Conservation (phyloP, 2,113 vertebrate genomes). For the Actenoides hombroni region DNA sequence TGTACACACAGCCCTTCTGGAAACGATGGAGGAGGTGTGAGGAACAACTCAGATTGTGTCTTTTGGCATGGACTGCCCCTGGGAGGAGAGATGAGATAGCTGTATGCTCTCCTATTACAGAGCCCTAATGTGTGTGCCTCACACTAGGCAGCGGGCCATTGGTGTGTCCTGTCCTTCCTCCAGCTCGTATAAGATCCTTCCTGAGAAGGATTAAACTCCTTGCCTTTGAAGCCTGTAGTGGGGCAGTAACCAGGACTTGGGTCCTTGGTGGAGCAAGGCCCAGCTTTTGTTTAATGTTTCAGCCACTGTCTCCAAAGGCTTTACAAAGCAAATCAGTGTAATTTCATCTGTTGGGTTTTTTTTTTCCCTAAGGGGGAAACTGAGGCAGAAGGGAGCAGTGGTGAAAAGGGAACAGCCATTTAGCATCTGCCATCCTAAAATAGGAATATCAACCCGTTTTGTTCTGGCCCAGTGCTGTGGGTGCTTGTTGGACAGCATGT, state of each 20-base stretch:
- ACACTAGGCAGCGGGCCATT: too few relatives aligned
- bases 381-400: neutral
- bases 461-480: neutral
- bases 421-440: neutral
- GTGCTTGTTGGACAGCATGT: neutral
- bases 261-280: neutral
- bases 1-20: neutral
- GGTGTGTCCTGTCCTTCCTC: neutral
- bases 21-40: neutral
- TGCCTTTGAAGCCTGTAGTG: neutral
- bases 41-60: rapidly evolving
- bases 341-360: neutral
- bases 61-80: neutral
- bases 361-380: neutral
- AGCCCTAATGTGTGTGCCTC: neutral
- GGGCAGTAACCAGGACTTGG: neutral
- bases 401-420: neutral
- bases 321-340: neutral
- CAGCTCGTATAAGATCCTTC: neutral
- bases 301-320: neutral
- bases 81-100: neutral
- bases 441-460: neutral
- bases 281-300: neutral
- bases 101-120: neutral
- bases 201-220: neutral